Percentiles rank a stretch among this genome's conserved stretches.
Conservation (phyloP, 2,113 vertebrate genomes). For the Perca flavescens region DNA sequence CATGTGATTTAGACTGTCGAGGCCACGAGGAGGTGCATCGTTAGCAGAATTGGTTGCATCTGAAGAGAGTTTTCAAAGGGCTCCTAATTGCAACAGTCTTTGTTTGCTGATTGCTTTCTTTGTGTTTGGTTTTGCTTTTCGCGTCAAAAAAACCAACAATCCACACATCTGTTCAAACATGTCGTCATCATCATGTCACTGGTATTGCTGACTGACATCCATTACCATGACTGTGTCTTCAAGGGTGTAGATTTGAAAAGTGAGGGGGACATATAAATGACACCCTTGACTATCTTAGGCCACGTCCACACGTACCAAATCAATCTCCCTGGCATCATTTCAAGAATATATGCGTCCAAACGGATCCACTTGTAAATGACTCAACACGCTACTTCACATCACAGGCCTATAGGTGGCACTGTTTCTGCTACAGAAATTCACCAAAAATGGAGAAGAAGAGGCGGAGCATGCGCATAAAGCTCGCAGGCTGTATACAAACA, state of each 20-base stretch:
- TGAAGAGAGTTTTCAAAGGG: constrained; percentile 5
- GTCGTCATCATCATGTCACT: neutral
- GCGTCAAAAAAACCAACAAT: neutral
- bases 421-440: too few relatives aligned
- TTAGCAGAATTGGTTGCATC: neutral
- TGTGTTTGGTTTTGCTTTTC: neutral
- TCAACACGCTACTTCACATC: too few relatives aligned
- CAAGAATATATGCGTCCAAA: too few relatives aligned
- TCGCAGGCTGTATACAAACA: too few relatives aligned
- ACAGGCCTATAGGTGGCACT: too few relatives aligned
- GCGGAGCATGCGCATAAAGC: too few relatives aligned
- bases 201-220: neutral
- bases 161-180: neutral
- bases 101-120: neutral
- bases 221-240: neutral
- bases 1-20: neutral
- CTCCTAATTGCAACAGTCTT: accelerated
- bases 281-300: neutral
- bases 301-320: too few relatives aligned
- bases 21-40: neutral
- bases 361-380: too few relatives aligned
- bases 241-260: neutral
- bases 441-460: too few relatives aligned
- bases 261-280: neutral
- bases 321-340: too few relatives aligned